phyloP scores from a whole-genome alignment of 2,113 vertebrate genomes.

The Atrichornis clamosus region DNA sequence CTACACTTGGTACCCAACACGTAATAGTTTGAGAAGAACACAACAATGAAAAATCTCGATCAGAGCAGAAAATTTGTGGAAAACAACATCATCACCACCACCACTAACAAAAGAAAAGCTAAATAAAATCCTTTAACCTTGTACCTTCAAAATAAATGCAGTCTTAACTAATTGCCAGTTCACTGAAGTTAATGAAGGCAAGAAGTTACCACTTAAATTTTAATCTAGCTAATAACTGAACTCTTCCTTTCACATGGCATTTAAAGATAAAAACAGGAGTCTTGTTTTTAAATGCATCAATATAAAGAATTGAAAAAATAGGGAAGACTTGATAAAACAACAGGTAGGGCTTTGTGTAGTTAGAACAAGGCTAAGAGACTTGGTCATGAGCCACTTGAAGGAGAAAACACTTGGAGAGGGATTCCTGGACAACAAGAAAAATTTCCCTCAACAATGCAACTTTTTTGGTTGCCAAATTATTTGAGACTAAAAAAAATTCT shows the following conservation, averaged over 20 bases:
- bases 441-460: background rate
- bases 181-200: background rate
- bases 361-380: background rate
- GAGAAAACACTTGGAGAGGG: background rate
- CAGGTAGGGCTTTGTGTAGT: background rate
- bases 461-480: background rate
- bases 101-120: background rate
- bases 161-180: background rate
- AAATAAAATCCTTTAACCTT: background rate
- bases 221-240: background rate
- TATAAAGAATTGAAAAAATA: background rate
- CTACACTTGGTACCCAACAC: background rate
- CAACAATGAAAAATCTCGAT: background rate
- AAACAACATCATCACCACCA: background rate
- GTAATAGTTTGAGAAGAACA: background rate
- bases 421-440: background rate
- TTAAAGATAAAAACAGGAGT: background rate
- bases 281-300: background rate
- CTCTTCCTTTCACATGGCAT: background rate
- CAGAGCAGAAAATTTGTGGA: background rate
- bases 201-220: background rate
- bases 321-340: background rate
- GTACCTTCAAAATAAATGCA: background rate
- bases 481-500: background rate
- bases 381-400: background rate